Base-by-base conservation (phyloP, 2,888 invertebrate genomes). In the Diadegma fenestrale region DNA sequence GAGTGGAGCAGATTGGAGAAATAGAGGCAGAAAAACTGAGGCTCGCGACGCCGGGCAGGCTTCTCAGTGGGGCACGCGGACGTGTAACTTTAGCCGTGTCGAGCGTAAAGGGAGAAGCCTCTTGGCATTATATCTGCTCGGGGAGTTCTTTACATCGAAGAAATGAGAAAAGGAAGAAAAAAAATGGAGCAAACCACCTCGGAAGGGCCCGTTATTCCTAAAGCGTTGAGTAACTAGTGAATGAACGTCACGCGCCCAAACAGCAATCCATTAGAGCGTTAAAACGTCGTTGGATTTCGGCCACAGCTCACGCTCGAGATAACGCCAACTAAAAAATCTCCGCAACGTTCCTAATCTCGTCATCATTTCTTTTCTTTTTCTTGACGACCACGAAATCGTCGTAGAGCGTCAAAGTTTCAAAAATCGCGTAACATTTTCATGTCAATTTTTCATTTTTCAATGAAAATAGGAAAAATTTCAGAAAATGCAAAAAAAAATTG, bases 61-160 rank as follows among this genome's bases (percentile, higher is more conserved):
- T 71, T 19, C 33, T 51, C 45, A 71, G 48, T 71, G 33, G 51
- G 71, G 51, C 71, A 51, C 71, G 48, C 17, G 71, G 71, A 48
- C 33, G 71, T 19, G 33, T 33, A 26, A 43, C 43, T 30, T 43
- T 26, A 26, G 43, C 17, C 45, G 43, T n/a, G n/a, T 8, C 45
- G 68, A 45, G 45, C 7, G 43, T 45, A 22, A 45, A 45, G 45
- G 30, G 71, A 71, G 51, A 68, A 30, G 33, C 71, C 71, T n/a
- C 71, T n/a, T 51, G 33, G 12, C 30, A 71, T 71, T 71, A 71
- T 51, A 48, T 30, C 33, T 30, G 33, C 30, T 48, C 33, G 30
- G 33, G 30, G 33, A 37, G 71, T 71, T 48, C 26, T 64, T 37
- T n/a, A n/a, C 33, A 26, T 61, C 12, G 61, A 22, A 61, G 5